Base-by-base conservation (phyloP, 2,888 invertebrate species). In the Chrysolina haemoptera region DNA sequence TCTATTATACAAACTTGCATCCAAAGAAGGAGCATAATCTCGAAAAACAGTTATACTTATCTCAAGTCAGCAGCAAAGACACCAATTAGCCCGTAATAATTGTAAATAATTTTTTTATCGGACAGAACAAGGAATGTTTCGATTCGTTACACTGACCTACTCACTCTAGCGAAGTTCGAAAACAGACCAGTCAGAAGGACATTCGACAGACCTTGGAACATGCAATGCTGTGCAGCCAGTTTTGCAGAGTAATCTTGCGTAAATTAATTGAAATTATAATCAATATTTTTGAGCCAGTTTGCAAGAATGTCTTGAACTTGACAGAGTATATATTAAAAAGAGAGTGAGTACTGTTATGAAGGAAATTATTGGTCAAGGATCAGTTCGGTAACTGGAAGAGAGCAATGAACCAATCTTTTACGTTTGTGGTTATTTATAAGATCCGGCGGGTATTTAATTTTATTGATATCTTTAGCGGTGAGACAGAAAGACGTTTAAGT, bases 91-190 rank as follows among this genome's bases (percentile, higher is more conserved):
- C 74, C 20, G 67, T 64, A 67, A 74, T 70, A 73, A 74, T 74
- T 74, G 74, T 59, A 53, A 68, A 70, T 68, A 63, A 20, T 35
- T 67, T 72, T 72, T 70, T 69, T 55, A 71, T 59, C 64, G 63
- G 27, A 48, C 64, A 65, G 71, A 71, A 71, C 68, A 62, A 74
- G 70, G 68, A 71, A 71, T 67, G 68, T 41, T 55, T 68, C 64
- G 68, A 71, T 68, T 72, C 63, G 75, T 72, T 69, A 71, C 70
- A 72, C 75, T 75, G 72, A 75, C 75, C 75, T 75, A 75, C 75
- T 72, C 70, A 63, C 53, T 63, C 11, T 53, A 63, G 63, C 35
- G 65, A 64, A 65, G 62, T 59, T 71, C 68, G 70, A 64, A 72
- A 72, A 72, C 72, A 62, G 68, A 67, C 67, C 66, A 62, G 50